phyloP scores from a whole-genome alignment of 1,140 invertebrate genomes.

The Drosophila rufa region DNA sequence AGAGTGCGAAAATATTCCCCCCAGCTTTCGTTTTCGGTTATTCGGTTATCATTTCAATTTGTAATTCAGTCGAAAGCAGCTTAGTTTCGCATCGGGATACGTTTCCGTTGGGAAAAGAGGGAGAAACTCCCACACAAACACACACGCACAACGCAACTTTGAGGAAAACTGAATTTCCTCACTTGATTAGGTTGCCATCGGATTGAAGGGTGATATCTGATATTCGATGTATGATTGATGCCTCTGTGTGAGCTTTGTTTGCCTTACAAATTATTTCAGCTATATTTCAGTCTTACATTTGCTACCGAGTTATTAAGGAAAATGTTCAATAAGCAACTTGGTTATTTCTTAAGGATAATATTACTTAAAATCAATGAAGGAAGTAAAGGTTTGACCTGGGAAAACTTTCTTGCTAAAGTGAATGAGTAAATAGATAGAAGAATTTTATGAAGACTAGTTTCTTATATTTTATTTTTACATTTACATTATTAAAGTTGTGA shows the following conservation, averaged over 20 bases:
- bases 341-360: not conserved
- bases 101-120: not conserved
- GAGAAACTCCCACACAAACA: not conserved
- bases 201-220: slow-evolving; percentile 20
- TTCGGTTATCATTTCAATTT: slow-evolving; percentile 58
- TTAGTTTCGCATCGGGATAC: slow-evolving; percentile 52
- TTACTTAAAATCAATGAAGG: not conserved
- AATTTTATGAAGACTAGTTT: too few relatives aligned
- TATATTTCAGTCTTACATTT: not conserved
- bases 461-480: too few relatives aligned
- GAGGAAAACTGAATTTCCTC: slow-evolving; percentile 33
- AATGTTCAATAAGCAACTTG: not conserved
- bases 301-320: not conserved
- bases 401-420: too few relatives aligned
- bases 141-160: slow-evolving; percentile 8
- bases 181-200: slow-evolving; percentile 53
- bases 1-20: slow-evolving; percentile 20
- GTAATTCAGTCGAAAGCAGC: slow-evolving; percentile 42
- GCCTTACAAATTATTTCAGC: not conserved
- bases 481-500: too few relatives aligned
- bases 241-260: not conserved
- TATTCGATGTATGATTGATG: slow-evolving; percentile 43
- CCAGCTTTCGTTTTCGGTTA: slow-evolving; percentile 5
- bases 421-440: too few relatives aligned
- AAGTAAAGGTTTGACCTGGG: too few relatives aligned